Evolutionary conservation across 2,113 vertebrate species (phyloP).

Genomic region (Thalassarche chlororhynchos): DNA sequence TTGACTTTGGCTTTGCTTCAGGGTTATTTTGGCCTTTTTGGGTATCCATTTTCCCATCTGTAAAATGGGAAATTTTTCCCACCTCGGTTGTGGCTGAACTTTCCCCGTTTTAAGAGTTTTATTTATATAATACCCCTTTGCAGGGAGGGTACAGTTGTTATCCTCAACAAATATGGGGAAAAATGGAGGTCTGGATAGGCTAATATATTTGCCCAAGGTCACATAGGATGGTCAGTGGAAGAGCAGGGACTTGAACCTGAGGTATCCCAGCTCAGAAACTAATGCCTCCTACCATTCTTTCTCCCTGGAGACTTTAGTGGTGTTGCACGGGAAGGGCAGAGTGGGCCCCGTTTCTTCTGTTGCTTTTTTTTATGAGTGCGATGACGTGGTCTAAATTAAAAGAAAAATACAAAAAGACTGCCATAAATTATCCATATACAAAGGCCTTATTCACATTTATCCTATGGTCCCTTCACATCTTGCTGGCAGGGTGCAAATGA

Average conservation of each 20-base stretch:
- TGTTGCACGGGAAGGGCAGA: slow-evolving; percentile 62
- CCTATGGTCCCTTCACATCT: not conserved
- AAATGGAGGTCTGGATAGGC: not conserved
- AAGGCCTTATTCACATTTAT: slow-evolving; percentile 27
- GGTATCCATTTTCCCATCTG: not conserved
- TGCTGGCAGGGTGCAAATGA: not conserved
- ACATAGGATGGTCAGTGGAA: not conserved
- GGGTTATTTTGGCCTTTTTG: not conserved
- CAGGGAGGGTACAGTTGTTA: not conserved
- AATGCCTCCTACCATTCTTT: slow-evolving; percentile 68
- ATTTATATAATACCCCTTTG: not conserved
- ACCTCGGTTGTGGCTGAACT: not conserved
- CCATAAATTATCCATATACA: slow-evolving; percentile 50
- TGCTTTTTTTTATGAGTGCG: slow-evolving; percentile 72
- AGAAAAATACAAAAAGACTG: slow-evolving; percentile 65
- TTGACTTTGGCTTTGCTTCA: not conserved
- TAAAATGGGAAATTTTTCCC: not conserved
- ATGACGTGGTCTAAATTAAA: slow-evolving; percentile 65
- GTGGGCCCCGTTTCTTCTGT: slow-evolving; percentile 68
- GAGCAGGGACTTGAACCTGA: slow-evolving; percentile 43
- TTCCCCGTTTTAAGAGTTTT: not conserved
- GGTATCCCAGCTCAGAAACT: slow-evolving; percentile 62
- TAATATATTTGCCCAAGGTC: not conserved
- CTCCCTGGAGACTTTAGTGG: slow-evolving; percentile 67
- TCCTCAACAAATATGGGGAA: not conserved